Percentiles rank a stretch among this genome's conserved stretches.
phyloP scores from a whole-genome alignment of 2,888 invertebrate genomes.

The Adelognathus sp. region DNA sequence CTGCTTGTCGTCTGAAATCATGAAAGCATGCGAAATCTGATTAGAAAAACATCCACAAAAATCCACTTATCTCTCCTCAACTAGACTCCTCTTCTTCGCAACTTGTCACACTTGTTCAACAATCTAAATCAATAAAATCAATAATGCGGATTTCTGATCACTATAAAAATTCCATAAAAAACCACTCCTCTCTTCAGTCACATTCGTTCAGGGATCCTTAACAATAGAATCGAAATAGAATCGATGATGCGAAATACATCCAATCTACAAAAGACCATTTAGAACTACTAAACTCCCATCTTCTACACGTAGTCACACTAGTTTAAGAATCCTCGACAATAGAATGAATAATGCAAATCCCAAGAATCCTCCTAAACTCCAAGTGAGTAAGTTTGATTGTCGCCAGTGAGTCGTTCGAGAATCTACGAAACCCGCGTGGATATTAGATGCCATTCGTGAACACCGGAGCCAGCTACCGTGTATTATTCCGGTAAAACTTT shows the following conservation, averaged over 20 bases:
- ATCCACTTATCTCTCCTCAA: too few relatives aligned
- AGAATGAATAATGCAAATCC: conserved; percentile 51
- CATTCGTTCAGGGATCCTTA: too few relatives aligned
- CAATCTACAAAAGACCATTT: too few relatives aligned
- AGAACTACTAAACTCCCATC: neutral
- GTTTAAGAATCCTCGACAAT: conserved; percentile 29
- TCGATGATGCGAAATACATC: too few relatives aligned
- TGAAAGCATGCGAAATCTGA: neutral
- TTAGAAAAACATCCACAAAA: too few relatives aligned
- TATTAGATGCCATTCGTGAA: neutral
- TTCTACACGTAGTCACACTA: conserved; percentile 22
- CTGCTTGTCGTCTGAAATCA: neutral
- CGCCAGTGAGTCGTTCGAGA: neutral
- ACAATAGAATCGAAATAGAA: neutral
- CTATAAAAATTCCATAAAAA: too few relatives aligned
- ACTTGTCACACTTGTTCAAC: too few relatives aligned
- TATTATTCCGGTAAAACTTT: conserved; percentile 5
- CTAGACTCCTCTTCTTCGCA: too few relatives aligned
- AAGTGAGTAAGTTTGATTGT: neutral
- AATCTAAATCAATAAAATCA: too few relatives aligned
- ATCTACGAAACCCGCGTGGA: neutral
- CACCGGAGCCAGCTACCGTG: too few relatives aligned
- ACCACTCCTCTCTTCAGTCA: too few relatives aligned
- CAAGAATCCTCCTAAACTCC: neutral
- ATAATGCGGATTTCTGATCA: too few relatives aligned